Base-by-base conservation (phyloP, 2,888 invertebrate species). In the Elmis aenea region DNA sequence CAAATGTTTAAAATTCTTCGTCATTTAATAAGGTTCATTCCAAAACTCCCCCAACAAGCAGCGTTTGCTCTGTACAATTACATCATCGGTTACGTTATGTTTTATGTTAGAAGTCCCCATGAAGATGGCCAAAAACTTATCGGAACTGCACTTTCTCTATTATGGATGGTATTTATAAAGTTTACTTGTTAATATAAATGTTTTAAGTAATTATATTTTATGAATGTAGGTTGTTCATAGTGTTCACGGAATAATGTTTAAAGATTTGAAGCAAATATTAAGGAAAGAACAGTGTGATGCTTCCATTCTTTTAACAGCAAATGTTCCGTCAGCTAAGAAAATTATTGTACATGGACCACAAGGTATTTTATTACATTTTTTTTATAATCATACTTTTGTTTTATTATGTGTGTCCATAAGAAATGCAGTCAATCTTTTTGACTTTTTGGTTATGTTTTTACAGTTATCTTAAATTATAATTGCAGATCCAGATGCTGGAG, bases 261-360 rank as follows among this genome's bases (percentile, higher is more conserved):
- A 99, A 70, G 99, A 99, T 69, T 72, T 99, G 12, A 99, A 99
- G 60, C 97, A 99, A 70, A 97, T 97, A 48, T 70, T 99, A 45
- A 79, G 97, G 33, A 99, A 99, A 64, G 99, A 99, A 64, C 99
- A 99, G 62, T 99, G 97, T 61, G 99, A 99, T 68, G 95, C 97
- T 0, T 94, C 95, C 0, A 88, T 99, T 57, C 72, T 99, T 45
- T 75, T 99, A 1, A 97, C 97, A 0, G 99, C 99, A 3, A 99
- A 99, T 69, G 96, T 99, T 9, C 99, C 99, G 0, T 95, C 96
- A 1, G 96, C 99, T 1, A 99, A 99, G 69, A 99, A 97, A 69
- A 94, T 97, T 47, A 86, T 97, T 37, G 94, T 97, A 1, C 95
- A 97, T 66, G 96, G 95, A 1, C 89, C 90, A 30, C 81, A 83